phyloP scores from a whole-genome alignment of 2,113 vertebrate genomes.

The Callipepla squamata region DNA sequence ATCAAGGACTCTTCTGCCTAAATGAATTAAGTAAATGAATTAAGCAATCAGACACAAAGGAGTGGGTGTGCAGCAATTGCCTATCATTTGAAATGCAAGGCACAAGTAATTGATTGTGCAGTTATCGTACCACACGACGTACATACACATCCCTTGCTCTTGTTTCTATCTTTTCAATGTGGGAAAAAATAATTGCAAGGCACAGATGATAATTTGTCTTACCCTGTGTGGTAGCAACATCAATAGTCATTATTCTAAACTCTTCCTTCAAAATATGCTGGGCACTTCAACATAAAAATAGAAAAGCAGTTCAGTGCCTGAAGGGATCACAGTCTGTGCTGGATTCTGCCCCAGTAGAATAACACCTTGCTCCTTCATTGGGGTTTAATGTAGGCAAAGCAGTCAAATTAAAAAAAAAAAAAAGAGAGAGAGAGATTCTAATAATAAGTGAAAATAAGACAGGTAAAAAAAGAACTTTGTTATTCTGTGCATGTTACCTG shows the following conservation, averaged over 20 bases:
- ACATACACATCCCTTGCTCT: background rate
- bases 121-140: background rate
- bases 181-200: background rate
- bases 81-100: conserved; percentile 37
- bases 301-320: background rate
- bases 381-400: background rate
- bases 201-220: conserved; percentile 25
- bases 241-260: conserved; percentile 18
- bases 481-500: conserved; percentile 3
- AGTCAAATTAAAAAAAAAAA: background rate
- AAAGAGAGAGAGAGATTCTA: background rate
- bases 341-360: background rate
- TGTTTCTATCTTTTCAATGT: background rate
- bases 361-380: background rate
- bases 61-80: conserved; percentile 31
- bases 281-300: background rate
- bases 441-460: background rate
- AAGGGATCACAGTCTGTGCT: background rate
- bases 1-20: conserved; percentile 46
- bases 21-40: conserved; percentile 61
- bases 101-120: conserved; percentile 40
- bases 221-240: background rate
- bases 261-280: conserved; percentile 6
- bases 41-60: conserved; percentile 55
- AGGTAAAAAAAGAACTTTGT: background rate